phyloP scores from a whole-genome alignment of 2,113 vertebrate species.

The Orthonyx spaldingii region DNA sequence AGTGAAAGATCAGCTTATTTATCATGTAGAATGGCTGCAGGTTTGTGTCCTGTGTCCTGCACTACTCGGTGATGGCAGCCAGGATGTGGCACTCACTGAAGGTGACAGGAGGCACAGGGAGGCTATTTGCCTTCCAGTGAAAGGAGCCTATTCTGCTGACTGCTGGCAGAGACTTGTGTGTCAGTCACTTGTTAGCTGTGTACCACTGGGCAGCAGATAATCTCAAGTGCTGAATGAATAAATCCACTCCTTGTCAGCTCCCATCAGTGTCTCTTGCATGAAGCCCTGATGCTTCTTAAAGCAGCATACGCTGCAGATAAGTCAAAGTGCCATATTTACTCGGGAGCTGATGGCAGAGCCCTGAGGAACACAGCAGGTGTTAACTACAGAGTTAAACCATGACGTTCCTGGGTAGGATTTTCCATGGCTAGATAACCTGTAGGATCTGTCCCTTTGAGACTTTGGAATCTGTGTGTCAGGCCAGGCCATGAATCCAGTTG shows the following conservation, averaged over 20 bases:
- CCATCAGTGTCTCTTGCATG: slow-evolving; percentile 40
- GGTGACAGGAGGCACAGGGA: slow-evolving; percentile 4
- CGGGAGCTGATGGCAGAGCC: background rate
- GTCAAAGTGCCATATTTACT: background rate
- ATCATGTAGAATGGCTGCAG: background rate
- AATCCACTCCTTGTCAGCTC: slow-evolving; percentile 62
- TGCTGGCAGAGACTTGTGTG: background rate
- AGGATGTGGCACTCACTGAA: background rate
- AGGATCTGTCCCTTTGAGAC: background rate
- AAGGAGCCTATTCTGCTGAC: background rate
- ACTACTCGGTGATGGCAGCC: rapidly evolving
- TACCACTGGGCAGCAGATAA: slow-evolving; percentile 33
- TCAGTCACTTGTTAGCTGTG: slow-evolving; percentile 22
- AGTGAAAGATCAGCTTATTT: background rate
- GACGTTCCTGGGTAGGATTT: background rate
- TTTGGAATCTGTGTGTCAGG: background rate
- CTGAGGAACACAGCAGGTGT: background rate
- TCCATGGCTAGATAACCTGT: background rate
- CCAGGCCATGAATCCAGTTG: background rate
- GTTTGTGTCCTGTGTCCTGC: background rate
- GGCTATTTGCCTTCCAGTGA: background rate
- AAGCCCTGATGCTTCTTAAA: slow-evolving; percentile 36
- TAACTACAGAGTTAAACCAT: background rate
- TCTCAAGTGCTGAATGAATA: slow-evolving; percentile 41
- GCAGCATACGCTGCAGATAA: slow-evolving; percentile 6